Base-by-base conservation (phyloP, 2,888 invertebrate species). In the Podotricha telesiphe region DNA sequence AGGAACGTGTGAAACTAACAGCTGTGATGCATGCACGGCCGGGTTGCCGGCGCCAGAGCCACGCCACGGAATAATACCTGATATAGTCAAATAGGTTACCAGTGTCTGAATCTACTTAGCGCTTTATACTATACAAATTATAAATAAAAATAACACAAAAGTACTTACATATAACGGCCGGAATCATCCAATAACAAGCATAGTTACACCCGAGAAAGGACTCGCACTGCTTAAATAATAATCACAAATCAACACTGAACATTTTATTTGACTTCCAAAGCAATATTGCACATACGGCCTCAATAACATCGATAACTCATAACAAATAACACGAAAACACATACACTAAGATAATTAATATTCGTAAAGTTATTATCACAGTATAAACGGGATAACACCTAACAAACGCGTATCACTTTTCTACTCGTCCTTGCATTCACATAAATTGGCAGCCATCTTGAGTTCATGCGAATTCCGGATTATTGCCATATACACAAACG, bases 371-470 rank as follows among this genome's bases (percentile, higher is more conserved):
- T 87, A 86, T 82, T 88, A 89, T 86, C 89, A 91, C 90, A 86
- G 81, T 82, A 77, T 80, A 82, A 83, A 84, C 80, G 83, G 84
- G 86, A 86, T 85, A 88, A 86, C 85, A 87, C 79, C 75, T 77
- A 83, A 84, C 75, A 76, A 86, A 87, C 87, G 86, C 86, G 87
- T 86, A 90, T 78, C 86, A 90, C 88, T 91, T 88, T 87, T 82
- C 84, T 84, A 87, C 82, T 84, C 87, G 91, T 91, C 91, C 91
- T 90, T 91, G 90, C 90, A 86, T 89, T 91, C 91, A 88, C 89
- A 88, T 88, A 92, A 90, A 91, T 90, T 87, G 89, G 89, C 88
- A 84, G 92, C 92, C 92, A 93, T 93, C 92, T 93, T 93, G 91
- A 87, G 89, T 87, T 91, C 88, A 85, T 87, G 78, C 84, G 82